A percentile compares a stretch with the other conserved stretches of the same genome.
Conservation (phyloP, 1,140 invertebrate genomes). For the Scaptomyza montana region DNA sequence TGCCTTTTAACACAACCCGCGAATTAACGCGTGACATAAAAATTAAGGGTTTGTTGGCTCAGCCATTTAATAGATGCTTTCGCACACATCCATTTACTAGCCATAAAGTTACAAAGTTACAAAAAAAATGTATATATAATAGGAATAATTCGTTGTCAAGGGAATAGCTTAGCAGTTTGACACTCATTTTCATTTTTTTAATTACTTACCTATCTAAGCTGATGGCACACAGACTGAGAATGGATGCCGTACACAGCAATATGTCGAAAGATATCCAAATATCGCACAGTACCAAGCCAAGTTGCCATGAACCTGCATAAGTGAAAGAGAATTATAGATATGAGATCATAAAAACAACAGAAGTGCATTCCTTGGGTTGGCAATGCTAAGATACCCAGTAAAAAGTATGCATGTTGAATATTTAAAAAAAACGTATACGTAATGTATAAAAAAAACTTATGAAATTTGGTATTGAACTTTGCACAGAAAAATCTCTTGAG, state of each 20-base stretch:
- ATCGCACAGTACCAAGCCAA: slow-evolving; percentile 92
- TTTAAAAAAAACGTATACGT: too few relatives aligned
- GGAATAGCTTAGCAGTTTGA: slow-evolving; percentile 2
- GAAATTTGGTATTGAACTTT: too few relatives aligned
- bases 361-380: not conserved
- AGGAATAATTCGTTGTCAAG: slow-evolving; percentile 9
- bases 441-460: not conserved
- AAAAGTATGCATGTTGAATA: too few relatives aligned
- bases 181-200: not conserved
- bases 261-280: slow-evolving; percentile 97
- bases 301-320: slow-evolving; percentile 88
- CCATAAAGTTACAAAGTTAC: not conserved
- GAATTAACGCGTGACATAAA: slow-evolving; percentile 17
- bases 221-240: slow-evolving; percentile 92
- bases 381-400: not conserved
- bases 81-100: not conserved
- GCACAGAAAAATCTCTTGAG: too few relatives aligned
- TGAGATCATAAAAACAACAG: not conserved
- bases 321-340: slow-evolving; percentile 9
- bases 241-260: slow-evolving; percentile 94
- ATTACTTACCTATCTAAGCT: slow-evolving; percentile 88
- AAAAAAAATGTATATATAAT: not conserved
- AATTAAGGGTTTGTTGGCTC: slow-evolving; percentile 16
- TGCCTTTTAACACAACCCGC: slow-evolving; percentile 19
- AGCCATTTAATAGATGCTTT: not conserved